Conservation (phyloP, 2,797 vertebrate genomes). For the Typhlichthys subterraneus region DNA sequence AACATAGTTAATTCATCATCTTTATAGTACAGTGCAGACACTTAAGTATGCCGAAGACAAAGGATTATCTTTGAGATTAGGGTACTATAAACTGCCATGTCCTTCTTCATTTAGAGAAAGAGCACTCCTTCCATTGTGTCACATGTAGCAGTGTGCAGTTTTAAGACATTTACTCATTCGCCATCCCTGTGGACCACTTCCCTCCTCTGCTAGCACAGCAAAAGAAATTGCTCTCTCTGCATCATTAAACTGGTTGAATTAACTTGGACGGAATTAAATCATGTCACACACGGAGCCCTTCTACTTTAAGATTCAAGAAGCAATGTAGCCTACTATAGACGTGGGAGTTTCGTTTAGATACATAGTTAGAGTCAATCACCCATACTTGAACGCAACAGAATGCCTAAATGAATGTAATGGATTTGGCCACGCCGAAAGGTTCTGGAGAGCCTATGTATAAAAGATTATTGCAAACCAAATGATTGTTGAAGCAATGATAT, state of each 20-base stretch:
- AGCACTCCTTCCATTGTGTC: constrained; percentile 32
- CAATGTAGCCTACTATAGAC: constrained; percentile 63
- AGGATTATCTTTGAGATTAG: constrained; percentile 45
- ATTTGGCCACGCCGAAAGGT: constrained; percentile 19
- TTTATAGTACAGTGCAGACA: constrained; percentile 20
- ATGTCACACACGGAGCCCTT: constrained; percentile 75
- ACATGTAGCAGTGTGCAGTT: constrained; percentile 57
- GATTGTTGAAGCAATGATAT: too few species aligned
- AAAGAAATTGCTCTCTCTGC: constrained; percentile 74
- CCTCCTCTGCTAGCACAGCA: constrained; percentile 53
- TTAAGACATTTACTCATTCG: constrained; percentile 56
- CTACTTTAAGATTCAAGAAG: constrained; percentile 68
- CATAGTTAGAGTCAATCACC: constrained; percentile 70
- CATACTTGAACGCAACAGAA: constrained; percentile 46
- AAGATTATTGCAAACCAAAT: not conserved
- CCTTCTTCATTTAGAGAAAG: constrained; percentile 31
- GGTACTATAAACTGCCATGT: constrained; percentile 39
- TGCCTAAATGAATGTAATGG: constrained; percentile 50
- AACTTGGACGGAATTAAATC: constrained; percentile 77
- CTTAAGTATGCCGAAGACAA: constrained; percentile 14
- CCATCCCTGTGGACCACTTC: constrained; percentile 54
- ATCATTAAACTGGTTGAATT: constrained; percentile 81
- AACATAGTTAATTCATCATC: constrained; percentile 20
- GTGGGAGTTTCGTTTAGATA: constrained; percentile 59
- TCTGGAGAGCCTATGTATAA: not conserved